Conservation (phyloP, 2,797 vertebrate genomes). For the Ctenopoma kingsleyae region DNA sequence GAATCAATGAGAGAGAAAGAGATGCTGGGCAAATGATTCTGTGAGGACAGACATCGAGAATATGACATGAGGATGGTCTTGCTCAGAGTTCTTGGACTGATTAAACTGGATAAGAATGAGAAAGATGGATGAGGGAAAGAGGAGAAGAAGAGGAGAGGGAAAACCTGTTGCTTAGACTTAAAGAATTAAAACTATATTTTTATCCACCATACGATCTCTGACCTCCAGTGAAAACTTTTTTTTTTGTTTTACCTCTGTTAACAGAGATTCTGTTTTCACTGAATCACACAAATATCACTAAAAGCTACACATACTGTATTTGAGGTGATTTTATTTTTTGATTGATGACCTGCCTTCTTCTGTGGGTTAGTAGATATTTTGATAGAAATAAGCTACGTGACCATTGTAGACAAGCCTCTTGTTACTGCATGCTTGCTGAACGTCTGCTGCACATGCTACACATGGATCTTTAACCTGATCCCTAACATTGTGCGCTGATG, state of each 20-base stretch:
- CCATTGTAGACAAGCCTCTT: conserved; percentile 32
- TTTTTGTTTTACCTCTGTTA: conserved; percentile 10
- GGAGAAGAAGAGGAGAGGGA: conserved; percentile 14
- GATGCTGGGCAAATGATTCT: conserved; percentile 5
- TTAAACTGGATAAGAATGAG: conserved; percentile 19
- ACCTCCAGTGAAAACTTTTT: conserved; percentile 2
- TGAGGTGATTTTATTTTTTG: conserved; percentile 17
- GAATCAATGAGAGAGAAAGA: conserved; percentile 19
- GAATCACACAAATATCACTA: conserved; percentile 22
- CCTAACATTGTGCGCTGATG: neutral
- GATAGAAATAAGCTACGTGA: conserved; percentile 25
- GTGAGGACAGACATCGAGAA: conserved; percentile 23
- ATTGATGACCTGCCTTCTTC: conserved; percentile 10
- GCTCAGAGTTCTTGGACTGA: conserved; percentile 27
- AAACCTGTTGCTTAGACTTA: conserved; percentile 20
- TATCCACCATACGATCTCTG: conserved; percentile 7
- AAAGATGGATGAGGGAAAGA: conserved; percentile 11
- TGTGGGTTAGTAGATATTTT: neutral
- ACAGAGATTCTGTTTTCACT: conserved; percentile 25
- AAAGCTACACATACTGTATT: conserved; percentile 15
- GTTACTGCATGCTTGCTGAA: conserved; percentile 32
- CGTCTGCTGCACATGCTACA: conserved; percentile 31
- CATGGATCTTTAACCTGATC: conserved; percentile 6
- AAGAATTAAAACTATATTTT: conserved; percentile 18
- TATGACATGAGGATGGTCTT: conserved; percentile 15